These are phyloP conservation scores for Hermaeophaga mercurialis DNA, from an alignment of 2,888 invertebrate genomes.

Conservation along the genomic window DNA sequence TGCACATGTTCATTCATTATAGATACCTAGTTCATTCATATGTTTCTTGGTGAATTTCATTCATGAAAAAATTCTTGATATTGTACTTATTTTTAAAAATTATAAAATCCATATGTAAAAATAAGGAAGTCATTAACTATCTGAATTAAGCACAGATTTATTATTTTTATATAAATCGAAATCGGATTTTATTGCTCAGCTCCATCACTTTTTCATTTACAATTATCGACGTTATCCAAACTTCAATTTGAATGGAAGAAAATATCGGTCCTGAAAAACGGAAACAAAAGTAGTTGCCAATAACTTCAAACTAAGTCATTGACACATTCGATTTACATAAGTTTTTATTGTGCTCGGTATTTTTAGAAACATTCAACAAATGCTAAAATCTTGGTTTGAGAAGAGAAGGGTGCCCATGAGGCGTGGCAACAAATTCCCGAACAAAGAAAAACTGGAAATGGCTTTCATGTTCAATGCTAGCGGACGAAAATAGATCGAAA, in stretches of 20 bases:
- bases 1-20: constrained; percentile 25
- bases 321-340: constrained; percentile 5
- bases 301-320: background rate
- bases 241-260: too few relatives aligned
- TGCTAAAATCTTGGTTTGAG: background rate
- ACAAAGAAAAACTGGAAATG: constrained; percentile 36
- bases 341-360: background rate
- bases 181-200: too few relatives aligned
- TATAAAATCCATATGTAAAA: too few relatives aligned
- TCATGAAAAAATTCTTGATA: too few relatives aligned
- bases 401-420: background rate
- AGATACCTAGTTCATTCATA: constrained; percentile 11
- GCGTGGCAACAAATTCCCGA: constrained; percentile 22
- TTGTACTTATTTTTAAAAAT: too few relatives aligned
- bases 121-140: too few relatives aligned
- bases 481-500: constrained; percentile 38
- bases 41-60: too few relatives aligned
- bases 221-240: too few relatives aligned
- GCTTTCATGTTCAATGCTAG: constrained; percentile 36
- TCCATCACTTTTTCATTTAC: too few relatives aligned
- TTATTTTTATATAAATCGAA: too few relatives aligned
- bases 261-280: background rate
- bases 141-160: too few relatives aligned
- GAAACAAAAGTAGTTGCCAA: background rate
- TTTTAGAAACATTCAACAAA: constrained; percentile 7